Evolutionary conservation across 2,888 invertebrate species (phyloP).

Genomic region (Cerastis leucographa): DNA sequence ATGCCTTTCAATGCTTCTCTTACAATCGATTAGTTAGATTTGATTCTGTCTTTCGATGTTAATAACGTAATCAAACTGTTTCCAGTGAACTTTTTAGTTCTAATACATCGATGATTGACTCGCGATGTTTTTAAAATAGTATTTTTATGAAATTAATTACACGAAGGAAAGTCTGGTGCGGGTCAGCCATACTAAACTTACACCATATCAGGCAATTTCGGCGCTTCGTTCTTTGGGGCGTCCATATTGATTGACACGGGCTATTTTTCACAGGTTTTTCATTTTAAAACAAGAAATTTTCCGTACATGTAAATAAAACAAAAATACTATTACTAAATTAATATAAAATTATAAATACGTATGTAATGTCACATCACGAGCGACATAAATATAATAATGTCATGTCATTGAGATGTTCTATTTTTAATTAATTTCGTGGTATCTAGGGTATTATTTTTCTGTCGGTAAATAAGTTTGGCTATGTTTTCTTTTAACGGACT

Average conservation of each 20-base stretch:
- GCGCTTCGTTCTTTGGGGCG: conserved; percentile 73
- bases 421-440: conserved; percentile 65
- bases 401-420: conserved; percentile 65
- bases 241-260: conserved; percentile 75
- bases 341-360: conserved; percentile 56
- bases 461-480: conserved; percentile 34
- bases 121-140: neutral
- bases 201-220: conserved; percentile 84
- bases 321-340: conserved; percentile 42
- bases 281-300: conserved; percentile 64
- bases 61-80: neutral
- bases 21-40: neutral
- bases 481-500: neutral
- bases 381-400: conserved; percentile 48
- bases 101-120: too few species aligned
- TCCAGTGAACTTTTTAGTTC: neutral
- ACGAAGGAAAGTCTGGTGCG: neutral
- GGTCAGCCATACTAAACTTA: conserved; percentile 73
- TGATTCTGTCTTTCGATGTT: neutral
- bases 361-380: conserved; percentile 43
- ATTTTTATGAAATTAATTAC: neutral
- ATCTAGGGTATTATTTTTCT: conserved; percentile 37
- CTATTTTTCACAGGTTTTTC: conserved; percentile 43
- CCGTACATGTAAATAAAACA: conserved; percentile 29
- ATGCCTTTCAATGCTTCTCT: conserved; percentile 26